These are phyloP conservation scores for Zosterops borbonicus DNA, from an alignment of 2,113 vertebrate genomes.

Conservation along the genomic window DNA sequence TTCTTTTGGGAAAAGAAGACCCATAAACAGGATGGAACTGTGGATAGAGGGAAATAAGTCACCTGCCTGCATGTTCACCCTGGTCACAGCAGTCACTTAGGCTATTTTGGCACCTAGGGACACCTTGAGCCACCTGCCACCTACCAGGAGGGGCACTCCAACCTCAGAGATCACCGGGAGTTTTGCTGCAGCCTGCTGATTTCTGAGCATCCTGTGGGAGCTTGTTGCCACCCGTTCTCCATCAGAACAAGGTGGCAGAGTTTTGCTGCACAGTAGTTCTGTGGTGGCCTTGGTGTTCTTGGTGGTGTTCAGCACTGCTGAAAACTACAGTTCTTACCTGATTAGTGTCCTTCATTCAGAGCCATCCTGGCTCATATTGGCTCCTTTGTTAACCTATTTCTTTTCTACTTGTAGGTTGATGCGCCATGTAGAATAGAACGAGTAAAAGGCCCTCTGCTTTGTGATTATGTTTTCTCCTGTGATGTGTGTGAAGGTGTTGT, in stretches of 20 bases:
- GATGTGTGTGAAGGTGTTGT: constrained; percentile 62
- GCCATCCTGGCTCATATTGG: not conserved
- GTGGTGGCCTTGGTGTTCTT: not conserved
- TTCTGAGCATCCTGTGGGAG: not conserved
- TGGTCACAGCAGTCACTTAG: not conserved
- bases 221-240: not conserved
- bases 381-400: not conserved
- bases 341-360: not conserved
- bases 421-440: constrained; percentile 78
- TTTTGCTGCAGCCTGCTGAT: not conserved
- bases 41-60: not conserved
- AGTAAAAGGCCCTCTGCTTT: constrained; percentile 15
- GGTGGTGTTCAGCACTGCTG: not conserved
- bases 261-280: not conserved
- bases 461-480: constrained; percentile 80
- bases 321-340: not conserved
- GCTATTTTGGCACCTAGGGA: not conserved
- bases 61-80: not conserved
- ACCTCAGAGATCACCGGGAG: not conserved
- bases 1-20: not conserved
- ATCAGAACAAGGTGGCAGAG: not conserved
- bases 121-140: not conserved
- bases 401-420: constrained; percentile 77
- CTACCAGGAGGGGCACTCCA: not conserved
- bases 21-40: not conserved